phyloP scores from a whole-genome alignment of 2,797 vertebrate species.

The Molossus alvarezi region DNA sequence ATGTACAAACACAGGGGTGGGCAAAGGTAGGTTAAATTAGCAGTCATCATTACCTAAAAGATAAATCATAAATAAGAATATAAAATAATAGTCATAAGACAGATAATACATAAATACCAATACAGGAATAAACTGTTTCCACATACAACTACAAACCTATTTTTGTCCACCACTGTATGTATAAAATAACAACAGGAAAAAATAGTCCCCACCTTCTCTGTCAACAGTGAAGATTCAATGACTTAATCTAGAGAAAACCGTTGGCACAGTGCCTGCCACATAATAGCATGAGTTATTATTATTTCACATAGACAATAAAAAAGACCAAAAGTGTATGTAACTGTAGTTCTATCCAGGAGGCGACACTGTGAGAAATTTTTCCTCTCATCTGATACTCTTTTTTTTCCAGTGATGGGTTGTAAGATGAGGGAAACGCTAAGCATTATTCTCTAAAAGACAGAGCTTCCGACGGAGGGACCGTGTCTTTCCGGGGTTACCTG shows the following conservation, averaged over 20 bases:
- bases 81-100: no score
- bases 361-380: background rate
- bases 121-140: no score
- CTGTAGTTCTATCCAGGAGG: no score
- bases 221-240: background rate
- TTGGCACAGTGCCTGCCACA: background rate
- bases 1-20: no score
- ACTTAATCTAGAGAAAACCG: background rate
- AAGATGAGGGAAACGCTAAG: background rate
- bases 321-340: background rate
- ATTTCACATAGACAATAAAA: background rate
- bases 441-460: background rate
- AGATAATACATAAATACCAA: no score
- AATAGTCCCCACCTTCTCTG: background rate
- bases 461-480: rapidly evolving
- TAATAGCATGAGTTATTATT: no score
- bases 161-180: no score
- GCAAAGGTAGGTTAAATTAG: no score
- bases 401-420: background rate
- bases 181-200: background rate
- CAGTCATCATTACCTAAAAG: no score
- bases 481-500: no score
- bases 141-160: no score
- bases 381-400: background rate
- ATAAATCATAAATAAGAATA: no score